Conservation (phyloP, 1,140 invertebrate species). For the Caenorhabditis elegans region WBcel235 BX284606.5:10336501-10337000, state of each 20-base stretch:
- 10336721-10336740: not conserved
- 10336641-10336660: slow-evolving; percentile 47
- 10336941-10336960: slow-evolving; percentile 28
- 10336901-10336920: slow-evolving; percentile 34
- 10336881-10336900: slow-evolving; percentile 41
- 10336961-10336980: slow-evolving; percentile 50
- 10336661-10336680: slow-evolving; percentile 25
- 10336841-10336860: slow-evolving; percentile 50
- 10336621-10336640: slow-evolving; percentile 46
- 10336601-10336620: slow-evolving; percentile 49
- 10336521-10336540: not conserved
- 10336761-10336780: slow-evolving; percentile 43
- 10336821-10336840: slow-evolving; percentile 45
- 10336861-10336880: slow-evolving; percentile 46
- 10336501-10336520: slow-evolving; percentile 51
- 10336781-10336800: slow-evolving; percentile 32
- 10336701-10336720: not conserved
- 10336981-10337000: slow-evolving; percentile 36
- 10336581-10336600: slow-evolving; percentile 10
- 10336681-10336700: slow-evolving; percentile 38
- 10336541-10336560: not conserved
- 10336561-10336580: slow-evolving; percentile 38
- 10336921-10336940: slow-evolving; percentile 42
- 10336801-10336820: slow-evolving; percentile 52
- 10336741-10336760: not conserved